These are phyloP conservation scores for Clanis bilineata DNA, from an alignment of 2,888 invertebrate genomes.

Conservation along the genomic window DNA sequence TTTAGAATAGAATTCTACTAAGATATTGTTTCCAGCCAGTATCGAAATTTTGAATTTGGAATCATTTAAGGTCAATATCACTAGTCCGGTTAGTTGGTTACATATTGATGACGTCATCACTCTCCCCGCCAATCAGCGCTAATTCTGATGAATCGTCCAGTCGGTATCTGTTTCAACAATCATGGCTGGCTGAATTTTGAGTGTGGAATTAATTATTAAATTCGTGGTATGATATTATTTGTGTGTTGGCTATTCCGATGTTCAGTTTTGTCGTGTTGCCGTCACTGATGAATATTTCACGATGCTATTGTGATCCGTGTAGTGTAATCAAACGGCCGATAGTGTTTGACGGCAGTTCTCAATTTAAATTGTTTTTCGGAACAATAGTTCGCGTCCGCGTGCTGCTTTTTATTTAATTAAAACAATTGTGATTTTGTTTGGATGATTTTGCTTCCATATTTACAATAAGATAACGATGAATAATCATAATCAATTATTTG, in stretches of 20 bases:
- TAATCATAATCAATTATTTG: too few relatives aligned
- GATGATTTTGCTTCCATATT: not conserved
- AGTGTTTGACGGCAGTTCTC: constrained; percentile 8
- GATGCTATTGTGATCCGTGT: not conserved
- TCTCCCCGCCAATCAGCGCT: constrained; percentile 64
- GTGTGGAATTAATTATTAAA: constrained; percentile 51
- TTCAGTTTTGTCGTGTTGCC: constrained; percentile 22
- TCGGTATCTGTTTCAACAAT: constrained; percentile 36
- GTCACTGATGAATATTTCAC: constrained; percentile 17
- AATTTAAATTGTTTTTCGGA: constrained; percentile 12
- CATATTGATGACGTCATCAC: constrained; percentile 75
- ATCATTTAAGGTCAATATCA: constrained; percentile 25
- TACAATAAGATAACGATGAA: too few relatives aligned
- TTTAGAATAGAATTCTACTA: not conserved
- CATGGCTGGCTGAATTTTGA: constrained; percentile 49
- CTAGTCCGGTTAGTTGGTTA: constrained; percentile 38
- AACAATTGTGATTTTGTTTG: not conserved
- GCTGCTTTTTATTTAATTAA: constrained; percentile 1
- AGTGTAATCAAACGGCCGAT: constrained; percentile 12
- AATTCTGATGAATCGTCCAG: constrained; percentile 69
- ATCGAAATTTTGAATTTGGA: constrained; percentile 19
- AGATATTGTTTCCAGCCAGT: constrained; percentile 24
- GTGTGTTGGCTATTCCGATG: constrained; percentile 27
- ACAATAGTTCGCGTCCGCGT: not conserved
- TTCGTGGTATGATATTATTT: constrained; percentile 37